A percentile compares a stretch with the other conserved stretches of the same genome.
Conservation (phyloP, 2,797 vertebrate species). For the Mormyrus hasselquistii region DNA sequence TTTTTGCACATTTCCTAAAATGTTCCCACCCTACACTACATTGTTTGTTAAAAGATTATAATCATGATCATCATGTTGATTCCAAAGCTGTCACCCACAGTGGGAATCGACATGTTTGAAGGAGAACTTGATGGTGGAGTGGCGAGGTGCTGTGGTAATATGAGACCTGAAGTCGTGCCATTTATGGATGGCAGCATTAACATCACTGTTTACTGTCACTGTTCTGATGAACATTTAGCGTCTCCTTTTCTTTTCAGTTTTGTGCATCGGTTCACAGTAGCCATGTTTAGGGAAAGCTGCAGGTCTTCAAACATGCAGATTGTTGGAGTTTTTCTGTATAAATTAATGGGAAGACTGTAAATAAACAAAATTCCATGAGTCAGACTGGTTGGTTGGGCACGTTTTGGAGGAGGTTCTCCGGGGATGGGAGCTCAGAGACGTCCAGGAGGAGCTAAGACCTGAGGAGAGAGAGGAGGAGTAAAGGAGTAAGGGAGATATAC, state of each 20-base stretch:
- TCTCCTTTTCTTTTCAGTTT: constrained; percentile 1
- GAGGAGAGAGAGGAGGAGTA: neutral
- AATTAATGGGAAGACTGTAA: constrained; percentile 27
- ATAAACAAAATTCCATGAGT: constrained; percentile 29
- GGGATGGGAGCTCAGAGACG: neutral
- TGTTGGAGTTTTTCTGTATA: neutral
- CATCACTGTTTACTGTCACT: neutral
- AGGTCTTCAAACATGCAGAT: neutral
- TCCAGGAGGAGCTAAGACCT: neutral
- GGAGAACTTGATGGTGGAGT: neutral
- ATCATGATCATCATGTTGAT: neutral
- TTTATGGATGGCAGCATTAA: neutral
- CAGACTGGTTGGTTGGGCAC: constrained; percentile 17
- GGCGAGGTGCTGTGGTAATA: neutral
- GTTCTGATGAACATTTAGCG: neutral
- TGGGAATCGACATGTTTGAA: neutral
- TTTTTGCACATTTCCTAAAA: neutral
- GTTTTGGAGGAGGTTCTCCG: neutral
- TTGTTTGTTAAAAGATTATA: neutral
- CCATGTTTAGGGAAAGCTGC: neutral
- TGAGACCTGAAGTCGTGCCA: neutral
- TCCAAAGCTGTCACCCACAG: neutral
- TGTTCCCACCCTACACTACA: neutral
- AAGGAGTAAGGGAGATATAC: neutral
- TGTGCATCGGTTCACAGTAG: neutral